Conservation (phyloP, 1,140 invertebrate genomes). For the Drosophila simulans region DNA sequence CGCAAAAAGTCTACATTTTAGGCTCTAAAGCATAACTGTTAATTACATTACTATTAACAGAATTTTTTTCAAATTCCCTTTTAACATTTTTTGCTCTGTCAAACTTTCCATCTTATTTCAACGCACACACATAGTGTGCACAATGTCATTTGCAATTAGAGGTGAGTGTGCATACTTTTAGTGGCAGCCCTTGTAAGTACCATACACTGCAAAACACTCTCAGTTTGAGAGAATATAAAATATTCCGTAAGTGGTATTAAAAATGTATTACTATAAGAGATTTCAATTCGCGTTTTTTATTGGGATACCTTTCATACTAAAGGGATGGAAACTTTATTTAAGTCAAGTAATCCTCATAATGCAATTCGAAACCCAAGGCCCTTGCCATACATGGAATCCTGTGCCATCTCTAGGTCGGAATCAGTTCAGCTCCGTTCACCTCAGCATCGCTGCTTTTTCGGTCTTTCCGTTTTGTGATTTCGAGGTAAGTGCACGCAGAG, state of each 20-base stretch:
- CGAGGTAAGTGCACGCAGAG: slow-evolving; percentile 71
- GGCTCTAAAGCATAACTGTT: too few relatives aligned
- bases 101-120: neutral
- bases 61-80: neutral
- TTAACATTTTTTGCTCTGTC: neutral
- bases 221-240: too few relatives aligned
- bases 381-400: neutral
- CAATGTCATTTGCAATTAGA: neutral
- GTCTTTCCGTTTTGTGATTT: slow-evolving; percentile 79
- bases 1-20: too few relatives aligned
- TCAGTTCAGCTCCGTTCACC: slow-evolving; percentile 5
- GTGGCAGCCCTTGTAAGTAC: too few relatives aligned
- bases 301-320: too few relatives aligned
- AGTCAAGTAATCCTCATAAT: too few relatives aligned
- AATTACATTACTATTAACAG: neutral
- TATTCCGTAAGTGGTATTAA: too few relatives aligned
- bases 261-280: too few relatives aligned
- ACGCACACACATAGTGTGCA: neutral
- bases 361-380: too few relatives aligned
- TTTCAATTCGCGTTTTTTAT: too few relatives aligned
- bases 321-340: too few relatives aligned
- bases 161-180: neutral
- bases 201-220: too few relatives aligned
- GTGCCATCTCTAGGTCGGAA: slow-evolving; percentile 4
- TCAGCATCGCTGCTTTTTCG: slow-evolving; percentile 31